Conservation (phyloP, 2,888 invertebrate genomes). For the Sarcophaga caerulescens region DNA sequence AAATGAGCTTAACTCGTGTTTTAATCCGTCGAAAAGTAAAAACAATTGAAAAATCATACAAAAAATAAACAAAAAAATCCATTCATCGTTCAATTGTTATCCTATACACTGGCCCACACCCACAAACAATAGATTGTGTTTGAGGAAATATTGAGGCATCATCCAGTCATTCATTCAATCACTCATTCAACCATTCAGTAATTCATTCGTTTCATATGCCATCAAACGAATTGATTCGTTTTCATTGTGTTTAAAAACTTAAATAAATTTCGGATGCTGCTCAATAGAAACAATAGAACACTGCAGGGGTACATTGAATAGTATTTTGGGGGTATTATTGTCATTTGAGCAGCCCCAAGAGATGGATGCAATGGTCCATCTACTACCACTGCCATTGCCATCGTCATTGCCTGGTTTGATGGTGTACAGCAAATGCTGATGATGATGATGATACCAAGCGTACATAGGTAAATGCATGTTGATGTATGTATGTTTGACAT, state of each 20-base stretch:
- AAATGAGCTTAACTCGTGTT: constrained; percentile 46
- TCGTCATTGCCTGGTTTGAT: background rate
- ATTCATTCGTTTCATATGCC: background rate
- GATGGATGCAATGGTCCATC: constrained; percentile 7
- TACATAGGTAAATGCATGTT: constrained; percentile 16
- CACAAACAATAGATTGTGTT: background rate
- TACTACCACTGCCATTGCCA: background rate
- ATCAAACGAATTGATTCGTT: constrained; percentile 64
- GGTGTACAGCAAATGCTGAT: background rate
- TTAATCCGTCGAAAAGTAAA: constrained; percentile 43
- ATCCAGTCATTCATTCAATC: constrained; percentile 40
- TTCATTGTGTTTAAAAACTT: constrained; percentile 45
- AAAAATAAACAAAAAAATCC: too few relatives aligned
- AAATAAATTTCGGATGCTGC: constrained; percentile 60
- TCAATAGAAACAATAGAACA: constrained; percentile 62
- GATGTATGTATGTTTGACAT: background rate
- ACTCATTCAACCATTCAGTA: constrained; percentile 45
- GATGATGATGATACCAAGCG: background rate
- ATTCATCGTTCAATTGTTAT: constrained; percentile 30
- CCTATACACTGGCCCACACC: background rate
- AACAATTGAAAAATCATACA: background rate
- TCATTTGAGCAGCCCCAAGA: constrained; percentile 54
- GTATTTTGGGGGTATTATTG: constrained; percentile 59
- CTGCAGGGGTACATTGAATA: constrained; percentile 53
- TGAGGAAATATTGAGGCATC: constrained; percentile 4